phyloP scores from a whole-genome alignment of 2,113 vertebrate genomes.

The Alces alces region DNA sequence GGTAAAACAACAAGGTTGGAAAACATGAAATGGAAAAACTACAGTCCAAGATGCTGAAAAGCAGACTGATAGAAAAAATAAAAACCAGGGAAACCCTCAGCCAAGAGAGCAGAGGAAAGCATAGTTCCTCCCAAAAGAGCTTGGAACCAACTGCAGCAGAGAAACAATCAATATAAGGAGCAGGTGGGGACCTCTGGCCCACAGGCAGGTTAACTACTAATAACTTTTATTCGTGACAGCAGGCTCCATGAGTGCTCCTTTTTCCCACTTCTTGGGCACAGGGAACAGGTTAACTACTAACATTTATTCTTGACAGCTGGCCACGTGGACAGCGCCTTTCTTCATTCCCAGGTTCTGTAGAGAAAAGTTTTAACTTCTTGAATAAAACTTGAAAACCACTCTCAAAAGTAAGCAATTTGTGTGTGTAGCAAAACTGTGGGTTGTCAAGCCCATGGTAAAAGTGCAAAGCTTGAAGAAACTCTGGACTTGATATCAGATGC shows the following conservation, averaged over 20 bases:
- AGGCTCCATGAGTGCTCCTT: neutral
- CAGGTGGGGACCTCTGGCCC: neutral
- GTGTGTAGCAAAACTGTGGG: neutral
- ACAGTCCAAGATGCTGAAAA: neutral
- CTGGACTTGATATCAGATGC: neutral
- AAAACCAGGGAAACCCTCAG: neutral
- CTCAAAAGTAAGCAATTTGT: neutral
- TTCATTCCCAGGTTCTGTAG: no score
- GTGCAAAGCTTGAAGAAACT: neutral
- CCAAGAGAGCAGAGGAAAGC: neutral
- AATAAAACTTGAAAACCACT: neutral
- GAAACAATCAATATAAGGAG: neutral
- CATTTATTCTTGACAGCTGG: neutral
- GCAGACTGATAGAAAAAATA: neutral
- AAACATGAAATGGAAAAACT: neutral
- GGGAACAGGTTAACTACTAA: no score
- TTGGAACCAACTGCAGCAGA: neutral
- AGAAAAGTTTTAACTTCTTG: neutral
- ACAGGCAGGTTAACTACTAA: rapidly evolving
- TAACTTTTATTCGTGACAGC: neutral
- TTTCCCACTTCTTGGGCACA: neutral
- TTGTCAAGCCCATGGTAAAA: neutral
- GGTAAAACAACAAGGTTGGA: neutral
- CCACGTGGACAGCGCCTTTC: neutral
- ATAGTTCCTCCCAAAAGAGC: rapidly evolving